Evolutionary conservation across 1,140 invertebrate genomes (phyloP).

Genomic region (Eulimnadia texana): DNA sequence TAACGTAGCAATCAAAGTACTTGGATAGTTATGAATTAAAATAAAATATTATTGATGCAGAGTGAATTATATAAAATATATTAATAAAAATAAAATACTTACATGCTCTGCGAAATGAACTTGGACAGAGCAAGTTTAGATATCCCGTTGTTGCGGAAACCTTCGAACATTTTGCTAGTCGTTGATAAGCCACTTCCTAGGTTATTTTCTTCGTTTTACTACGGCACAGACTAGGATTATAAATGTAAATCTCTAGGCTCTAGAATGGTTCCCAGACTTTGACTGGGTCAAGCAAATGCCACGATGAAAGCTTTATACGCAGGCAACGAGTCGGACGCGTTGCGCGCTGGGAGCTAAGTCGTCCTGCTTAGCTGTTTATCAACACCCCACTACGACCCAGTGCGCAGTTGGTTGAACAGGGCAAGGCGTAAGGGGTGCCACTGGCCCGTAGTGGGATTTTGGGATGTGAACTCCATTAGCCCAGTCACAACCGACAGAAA

Average conservation of each 20-base stretch:
- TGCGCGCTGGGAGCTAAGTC: not conserved
- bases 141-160: slow-evolving; percentile 52
- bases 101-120: slow-evolving; percentile 55
- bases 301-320: not conserved
- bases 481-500: too few relatives aligned
- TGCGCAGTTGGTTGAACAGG: too few relatives aligned
- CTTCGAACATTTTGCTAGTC: slow-evolving; percentile 42
- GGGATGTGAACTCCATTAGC: too few relatives aligned
- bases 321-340: not conserved
- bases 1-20: too few relatives aligned
- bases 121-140: slow-evolving; percentile 49
- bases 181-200: not conserved
- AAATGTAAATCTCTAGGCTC: not conserved
- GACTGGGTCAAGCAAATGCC: not conserved
- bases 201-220: not conserved
- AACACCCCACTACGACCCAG: too few relatives aligned
- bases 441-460: too few relatives aligned
- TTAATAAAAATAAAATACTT: too few relatives aligned
- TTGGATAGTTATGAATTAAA: too few relatives aligned
- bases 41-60: too few relatives aligned
- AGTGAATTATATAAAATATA: too few relatives aligned
- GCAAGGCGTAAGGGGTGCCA: too few relatives aligned
- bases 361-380: too few relatives aligned
- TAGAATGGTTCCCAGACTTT: not conserved
- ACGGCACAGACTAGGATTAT: not conserved